Conservation (phyloP, 1,140 invertebrate species). For the Drosophila novamexicana region DNA sequence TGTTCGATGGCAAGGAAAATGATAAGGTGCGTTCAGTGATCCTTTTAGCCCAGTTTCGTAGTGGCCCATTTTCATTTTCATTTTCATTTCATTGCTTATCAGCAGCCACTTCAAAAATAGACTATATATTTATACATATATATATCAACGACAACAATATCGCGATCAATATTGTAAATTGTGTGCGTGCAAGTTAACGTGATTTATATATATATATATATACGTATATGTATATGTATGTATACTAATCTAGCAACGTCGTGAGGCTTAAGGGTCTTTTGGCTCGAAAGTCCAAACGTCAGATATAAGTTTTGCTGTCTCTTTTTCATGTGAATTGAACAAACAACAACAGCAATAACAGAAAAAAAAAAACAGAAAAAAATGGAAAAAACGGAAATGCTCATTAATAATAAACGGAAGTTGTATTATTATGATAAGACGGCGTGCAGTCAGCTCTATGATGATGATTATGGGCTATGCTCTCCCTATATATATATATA, state of each 20-base stretch:
- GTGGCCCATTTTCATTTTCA: constrained; percentile 6
- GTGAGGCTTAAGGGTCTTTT: constrained; percentile 33
- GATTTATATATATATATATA: constrained; percentile 44
- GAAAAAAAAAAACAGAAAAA: constrained; percentile 33
- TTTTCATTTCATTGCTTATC: constrained; percentile 14
- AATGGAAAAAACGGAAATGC: constrained; percentile 56
- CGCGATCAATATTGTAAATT: constrained; percentile 31
- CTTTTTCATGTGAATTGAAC: constrained; percentile 40
- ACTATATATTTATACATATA: background rate
- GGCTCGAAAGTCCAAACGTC: constrained; percentile 36
- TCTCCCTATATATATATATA: background rate
- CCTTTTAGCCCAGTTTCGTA: constrained; percentile 1
- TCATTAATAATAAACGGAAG: constrained; percentile 65
- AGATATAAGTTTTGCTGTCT: constrained; percentile 3
- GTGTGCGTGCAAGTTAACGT: constrained; percentile 38
- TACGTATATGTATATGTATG: constrained; percentile 26
- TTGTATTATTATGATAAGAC: constrained; percentile 64
- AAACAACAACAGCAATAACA: constrained; percentile 46
- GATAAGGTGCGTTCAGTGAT: constrained; percentile 55
- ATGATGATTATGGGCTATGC: background rate
- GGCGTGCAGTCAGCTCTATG: constrained; percentile 32
- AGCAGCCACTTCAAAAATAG: constrained; percentile 29
- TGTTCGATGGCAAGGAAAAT: constrained; percentile 70
- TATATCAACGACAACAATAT: constrained; percentile 33
- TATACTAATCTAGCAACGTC: constrained; percentile 27